Conservation (phyloP, 2,797 vertebrate species). For the Manis javanica region DNA sequence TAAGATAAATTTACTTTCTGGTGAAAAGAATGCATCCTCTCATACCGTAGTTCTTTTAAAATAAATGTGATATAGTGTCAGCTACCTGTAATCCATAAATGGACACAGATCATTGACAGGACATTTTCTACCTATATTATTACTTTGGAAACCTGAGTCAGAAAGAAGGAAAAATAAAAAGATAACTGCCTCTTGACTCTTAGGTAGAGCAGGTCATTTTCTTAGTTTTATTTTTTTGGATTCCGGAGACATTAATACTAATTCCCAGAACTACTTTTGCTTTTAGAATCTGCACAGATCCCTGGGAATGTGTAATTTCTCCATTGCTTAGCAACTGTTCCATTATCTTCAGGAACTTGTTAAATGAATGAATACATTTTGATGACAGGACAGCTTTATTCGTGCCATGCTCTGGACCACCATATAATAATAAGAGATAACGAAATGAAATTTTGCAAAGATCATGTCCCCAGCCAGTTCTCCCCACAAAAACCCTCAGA, state of each 20-base stretch:
- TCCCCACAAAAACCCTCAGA: constrained; percentile 29
- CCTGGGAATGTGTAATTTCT: constrained; percentile 72
- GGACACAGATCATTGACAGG: neutral
- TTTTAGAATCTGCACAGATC: constrained; percentile 70
- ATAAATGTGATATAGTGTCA: neutral
- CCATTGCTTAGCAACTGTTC: constrained; percentile 79
- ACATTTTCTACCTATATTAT: neutral
- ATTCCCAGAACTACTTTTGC: constrained; percentile 64
- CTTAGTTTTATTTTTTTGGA: neutral
- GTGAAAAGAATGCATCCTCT: neutral
- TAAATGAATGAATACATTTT: constrained; percentile 80
- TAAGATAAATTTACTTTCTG: constrained; percentile 18
- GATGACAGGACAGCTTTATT: constrained; percentile 81
- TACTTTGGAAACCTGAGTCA: constrained; percentile 5
- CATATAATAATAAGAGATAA: constrained; percentile 79
- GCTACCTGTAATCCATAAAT: neutral
- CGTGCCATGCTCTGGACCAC: constrained; percentile 59
- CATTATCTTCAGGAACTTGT: constrained; percentile 81
- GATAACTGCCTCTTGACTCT: neutral
- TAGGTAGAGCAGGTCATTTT: neutral
- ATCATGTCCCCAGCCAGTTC: constrained; percentile 61
- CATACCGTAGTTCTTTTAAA: neutral
- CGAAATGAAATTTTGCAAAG: constrained; percentile 76
- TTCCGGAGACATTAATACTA: constrained; percentile 37
- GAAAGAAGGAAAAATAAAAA: neutral